These are phyloP conservation scores for Rosalia funebris DNA, from an alignment of 2,888 invertebrate species.

Conservation along the genomic window DNA sequence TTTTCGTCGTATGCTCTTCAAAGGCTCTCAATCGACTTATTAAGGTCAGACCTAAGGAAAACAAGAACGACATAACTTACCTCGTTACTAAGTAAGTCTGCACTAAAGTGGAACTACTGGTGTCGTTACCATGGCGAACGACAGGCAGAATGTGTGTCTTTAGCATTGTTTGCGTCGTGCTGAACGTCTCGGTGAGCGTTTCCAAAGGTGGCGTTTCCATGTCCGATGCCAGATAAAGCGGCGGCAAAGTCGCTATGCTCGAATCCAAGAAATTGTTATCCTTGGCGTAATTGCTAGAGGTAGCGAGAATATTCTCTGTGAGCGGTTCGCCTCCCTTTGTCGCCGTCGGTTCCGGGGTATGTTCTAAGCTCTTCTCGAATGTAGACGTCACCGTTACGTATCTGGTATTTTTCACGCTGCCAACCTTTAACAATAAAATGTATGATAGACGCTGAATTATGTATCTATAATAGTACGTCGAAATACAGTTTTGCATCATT, in stretches of 20 bases:
- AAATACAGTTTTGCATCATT: too few species aligned
- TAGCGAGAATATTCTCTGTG: slow-evolving; percentile 88
- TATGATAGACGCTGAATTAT: too few species aligned
- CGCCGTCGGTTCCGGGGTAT: slow-evolving; percentile 67
- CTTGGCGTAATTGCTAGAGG: slow-evolving; percentile 77
- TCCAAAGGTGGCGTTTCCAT: slow-evolving; percentile 88
- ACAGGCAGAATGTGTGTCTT: slow-evolving; percentile 91
- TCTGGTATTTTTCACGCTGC: slow-evolving; percentile 86
- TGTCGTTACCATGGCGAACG: slow-evolving; percentile 77
- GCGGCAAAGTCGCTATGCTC: slow-evolving; percentile 84
- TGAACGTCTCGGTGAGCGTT: slow-evolving; percentile 90
- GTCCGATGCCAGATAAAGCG: slow-evolving; percentile 79
- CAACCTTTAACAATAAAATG: slow-evolving; percentile 74
- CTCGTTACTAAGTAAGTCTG: slow-evolving; percentile 90
- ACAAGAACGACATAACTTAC: slow-evolving; percentile 42
- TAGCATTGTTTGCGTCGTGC: slow-evolving; percentile 87
- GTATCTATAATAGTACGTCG: too few species aligned
- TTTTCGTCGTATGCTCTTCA: too few species aligned
- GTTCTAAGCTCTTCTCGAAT: slow-evolving; percentile 80
- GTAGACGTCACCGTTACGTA: slow-evolving; percentile 90
- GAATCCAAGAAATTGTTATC: slow-evolving; percentile 76
- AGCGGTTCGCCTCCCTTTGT: slow-evolving; percentile 76
- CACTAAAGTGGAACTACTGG: slow-evolving; percentile 82
- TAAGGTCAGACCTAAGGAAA: too few species aligned
- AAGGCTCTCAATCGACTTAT: too few species aligned